These are phyloP conservation scores for Trinectes maculatus DNA, from an alignment of 2,113 vertebrate genomes.

Conservation along the genomic window DNA sequence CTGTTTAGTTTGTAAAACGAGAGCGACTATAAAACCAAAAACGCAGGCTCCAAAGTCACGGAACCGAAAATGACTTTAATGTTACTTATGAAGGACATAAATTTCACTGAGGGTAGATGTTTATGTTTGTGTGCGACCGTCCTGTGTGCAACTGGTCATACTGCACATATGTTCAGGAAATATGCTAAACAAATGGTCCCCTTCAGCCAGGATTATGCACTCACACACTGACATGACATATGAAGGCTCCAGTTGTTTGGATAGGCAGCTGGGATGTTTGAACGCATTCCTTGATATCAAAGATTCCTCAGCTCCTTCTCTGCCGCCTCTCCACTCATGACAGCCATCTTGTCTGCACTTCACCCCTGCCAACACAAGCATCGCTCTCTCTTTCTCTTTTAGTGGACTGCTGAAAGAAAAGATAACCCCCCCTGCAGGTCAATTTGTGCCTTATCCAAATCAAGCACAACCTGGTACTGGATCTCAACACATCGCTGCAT, in stretches of 20 bases:
- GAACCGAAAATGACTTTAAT: not conserved
- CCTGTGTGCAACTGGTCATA: not conserved
- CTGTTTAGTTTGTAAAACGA: constrained; percentile 1
- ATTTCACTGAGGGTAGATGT: not conserved
- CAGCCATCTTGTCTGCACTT: constrained; percentile 9
- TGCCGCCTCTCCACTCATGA: not conserved
- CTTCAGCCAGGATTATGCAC: not conserved
- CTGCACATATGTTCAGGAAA: not conserved
- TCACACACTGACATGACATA: constrained; percentile 11
- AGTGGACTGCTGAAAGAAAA: not conserved
- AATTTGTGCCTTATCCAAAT: not conserved
- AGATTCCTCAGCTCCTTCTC: constrained; percentile 13
- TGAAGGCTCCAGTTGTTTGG: constrained; percentile 49
- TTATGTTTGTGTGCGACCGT: not conserved
- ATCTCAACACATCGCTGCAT: not conserved
- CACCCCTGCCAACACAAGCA: constrained; percentile 9
- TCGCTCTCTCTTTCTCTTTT: not conserved
- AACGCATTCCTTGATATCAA: constrained; percentile 58
- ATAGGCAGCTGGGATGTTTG: constrained; percentile 34
- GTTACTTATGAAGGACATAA: not conserved
- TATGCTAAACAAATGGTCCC: constrained; percentile 11
- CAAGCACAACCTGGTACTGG: not conserved
- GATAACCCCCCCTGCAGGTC: not conserved
- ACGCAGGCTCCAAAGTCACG: not conserved
- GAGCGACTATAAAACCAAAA: not conserved